Conservation (phyloP, 2,113 vertebrate genomes). For the Rhinichthys klamathensis region DNA sequence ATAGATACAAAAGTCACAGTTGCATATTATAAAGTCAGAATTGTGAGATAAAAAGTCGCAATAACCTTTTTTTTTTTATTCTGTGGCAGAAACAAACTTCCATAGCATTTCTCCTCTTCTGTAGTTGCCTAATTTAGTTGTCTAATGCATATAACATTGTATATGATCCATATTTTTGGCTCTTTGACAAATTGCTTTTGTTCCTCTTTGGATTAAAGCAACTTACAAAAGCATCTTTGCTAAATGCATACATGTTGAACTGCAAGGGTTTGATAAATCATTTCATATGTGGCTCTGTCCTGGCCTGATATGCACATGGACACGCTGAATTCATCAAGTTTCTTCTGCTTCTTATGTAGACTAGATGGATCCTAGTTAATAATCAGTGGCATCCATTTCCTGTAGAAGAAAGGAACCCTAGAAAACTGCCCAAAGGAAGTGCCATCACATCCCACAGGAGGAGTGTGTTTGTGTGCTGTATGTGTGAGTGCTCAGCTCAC, state of each 20-base stretch:
- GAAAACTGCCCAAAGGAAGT: conserved; percentile 86
- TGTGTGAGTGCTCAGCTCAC: not conserved
- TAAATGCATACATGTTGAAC: conserved; percentile 8
- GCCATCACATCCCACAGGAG: conserved; percentile 75
- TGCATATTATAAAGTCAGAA: too few relatives aligned
- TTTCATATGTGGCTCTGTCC: conserved; percentile 63
- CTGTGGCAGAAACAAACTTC: too few relatives aligned
- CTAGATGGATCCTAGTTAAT: conserved; percentile 89
- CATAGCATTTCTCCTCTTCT: too few relatives aligned
- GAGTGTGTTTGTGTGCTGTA: conserved; percentile 7
- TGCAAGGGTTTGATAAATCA: conserved; percentile 3
- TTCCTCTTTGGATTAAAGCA: too few relatives aligned
- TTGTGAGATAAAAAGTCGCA: too few relatives aligned
- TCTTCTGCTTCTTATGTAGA: conserved; percentile 80
- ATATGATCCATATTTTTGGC: too few relatives aligned
- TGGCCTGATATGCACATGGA: conserved; percentile 5
- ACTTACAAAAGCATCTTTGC: not conserved
- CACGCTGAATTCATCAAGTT: conserved; percentile 79
- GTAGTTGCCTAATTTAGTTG: too few relatives aligned
- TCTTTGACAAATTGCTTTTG: too few relatives aligned
- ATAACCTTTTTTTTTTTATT: too few relatives aligned
- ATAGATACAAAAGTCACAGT: too few relatives aligned
- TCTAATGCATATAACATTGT: too few relatives aligned
- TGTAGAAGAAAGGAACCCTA: conserved; percentile 83
- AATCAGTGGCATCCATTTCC: conserved; percentile 87